Percentiles rank a stretch among this genome's conserved stretches.
These are phyloP conservation scores for Amphimedon queenslandica DNA, from an alignment of 37 sponge, comb jelly and placozoan genomes.

Conservation along the genomic window DNA sequence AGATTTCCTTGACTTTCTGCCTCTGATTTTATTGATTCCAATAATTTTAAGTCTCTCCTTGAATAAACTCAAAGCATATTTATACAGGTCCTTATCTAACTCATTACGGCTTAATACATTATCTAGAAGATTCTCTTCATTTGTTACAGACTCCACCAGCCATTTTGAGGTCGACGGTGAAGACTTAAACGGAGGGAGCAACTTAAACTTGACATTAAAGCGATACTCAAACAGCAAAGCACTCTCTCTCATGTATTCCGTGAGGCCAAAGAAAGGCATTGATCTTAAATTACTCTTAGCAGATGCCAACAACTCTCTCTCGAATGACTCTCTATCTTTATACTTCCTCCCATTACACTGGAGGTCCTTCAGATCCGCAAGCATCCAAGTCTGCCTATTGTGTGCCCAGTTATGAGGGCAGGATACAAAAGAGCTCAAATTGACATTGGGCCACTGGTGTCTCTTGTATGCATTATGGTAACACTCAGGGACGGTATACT, in stretches of 20 bases:
- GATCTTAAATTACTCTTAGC: conserved; percentile 63
- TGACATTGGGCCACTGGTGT: conserved; percentile 48
- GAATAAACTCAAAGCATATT: no score
- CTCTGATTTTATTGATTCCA: no score
- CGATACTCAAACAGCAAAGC: conserved; percentile 59
- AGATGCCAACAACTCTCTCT: conserved; percentile 47
- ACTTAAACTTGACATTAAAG: conserved; percentile 59
- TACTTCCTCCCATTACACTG: conserved; percentile 38
- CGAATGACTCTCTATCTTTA: conserved; percentile 1
- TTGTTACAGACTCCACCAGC: no score
- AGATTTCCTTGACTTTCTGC: no score
- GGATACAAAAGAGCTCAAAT: conserved; percentile 48
- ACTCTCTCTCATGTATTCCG: conserved; percentile 64
- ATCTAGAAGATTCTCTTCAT: no score
- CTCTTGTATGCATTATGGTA: conserved; percentile 47
- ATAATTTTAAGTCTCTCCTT: no score
- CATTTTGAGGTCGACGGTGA: no score
- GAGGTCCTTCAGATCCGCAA: conserved; percentile 57
- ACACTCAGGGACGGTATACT: conserved; percentile 58
- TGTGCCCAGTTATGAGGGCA: conserved; percentile 78
- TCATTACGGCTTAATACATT: no score
- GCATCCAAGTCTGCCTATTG: conserved; percentile 74
- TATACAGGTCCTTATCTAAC: no score
- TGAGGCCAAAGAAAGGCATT: conserved; percentile 73
- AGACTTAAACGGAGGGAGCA: no score